A percentile compares a stretch with the other conserved stretches of the same genome.
These are phyloP conservation scores for Trichonephila inaurata DNA, from an alignment of 1,140 invertebrate genomes.

Conservation along the genomic window DNA sequence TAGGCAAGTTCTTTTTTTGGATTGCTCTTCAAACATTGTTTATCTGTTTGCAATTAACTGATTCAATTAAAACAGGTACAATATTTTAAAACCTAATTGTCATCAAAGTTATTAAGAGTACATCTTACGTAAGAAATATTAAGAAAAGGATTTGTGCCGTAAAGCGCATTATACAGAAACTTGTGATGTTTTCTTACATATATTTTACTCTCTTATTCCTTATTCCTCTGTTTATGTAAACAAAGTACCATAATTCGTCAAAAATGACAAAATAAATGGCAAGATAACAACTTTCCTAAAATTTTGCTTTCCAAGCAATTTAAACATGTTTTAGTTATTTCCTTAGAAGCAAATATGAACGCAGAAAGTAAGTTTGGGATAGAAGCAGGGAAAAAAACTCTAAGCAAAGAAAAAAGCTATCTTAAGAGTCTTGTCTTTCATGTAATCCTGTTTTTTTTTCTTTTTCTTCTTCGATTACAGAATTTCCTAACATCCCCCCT, in stretches of 20 bases:
- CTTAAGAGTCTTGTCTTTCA: constrained; percentile 6
- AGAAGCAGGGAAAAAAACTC: neutral
- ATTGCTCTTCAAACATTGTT: too few relatives aligned
- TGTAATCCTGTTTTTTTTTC: neutral
- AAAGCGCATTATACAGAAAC: too few relatives aligned
- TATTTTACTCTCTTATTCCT: neutral
- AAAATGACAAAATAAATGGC: constrained; percentile 19
- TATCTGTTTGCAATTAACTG: too few relatives aligned
- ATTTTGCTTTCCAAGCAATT: neutral
- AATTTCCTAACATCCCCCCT: neutral
- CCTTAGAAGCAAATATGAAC: neutral
- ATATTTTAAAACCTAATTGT: too few relatives aligned
- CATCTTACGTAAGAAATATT: too few relatives aligned
- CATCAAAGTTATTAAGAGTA: too few relatives aligned
- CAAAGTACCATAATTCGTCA: neutral
- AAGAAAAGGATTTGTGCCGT: too few relatives aligned
- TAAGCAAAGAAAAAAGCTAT: constrained; percentile 7
- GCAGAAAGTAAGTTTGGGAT: neutral
- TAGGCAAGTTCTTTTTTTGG: too few relatives aligned
- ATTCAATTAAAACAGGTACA: too few relatives aligned
- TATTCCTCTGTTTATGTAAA: neutral
- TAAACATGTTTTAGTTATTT: neutral
- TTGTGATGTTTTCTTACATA: too few relatives aligned
- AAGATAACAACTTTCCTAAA: neutral
- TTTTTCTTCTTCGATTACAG: neutral